Evolutionary conservation across 2,888 invertebrate species (phyloP).

Genomic region (Bombylius discolor): DNA sequence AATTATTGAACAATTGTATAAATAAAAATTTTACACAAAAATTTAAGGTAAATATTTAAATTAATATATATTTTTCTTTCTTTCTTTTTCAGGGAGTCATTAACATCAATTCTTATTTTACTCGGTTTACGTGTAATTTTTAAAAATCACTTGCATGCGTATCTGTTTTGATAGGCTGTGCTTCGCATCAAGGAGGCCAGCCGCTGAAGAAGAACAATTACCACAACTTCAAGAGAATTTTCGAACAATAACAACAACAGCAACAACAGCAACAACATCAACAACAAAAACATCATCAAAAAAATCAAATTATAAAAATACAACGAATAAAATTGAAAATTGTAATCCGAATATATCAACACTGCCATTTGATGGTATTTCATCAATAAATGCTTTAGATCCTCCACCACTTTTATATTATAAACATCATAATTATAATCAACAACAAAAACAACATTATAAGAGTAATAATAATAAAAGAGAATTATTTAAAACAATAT

Average conservation of each 20-base stretch:
- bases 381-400: slow-evolving; percentile 12
- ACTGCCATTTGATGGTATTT: slow-evolving; percentile 9
- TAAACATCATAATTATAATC: slow-evolving; percentile 5
- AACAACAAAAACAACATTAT: neutral
- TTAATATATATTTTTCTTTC: neutral
- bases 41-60: too few species aligned
- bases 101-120: slow-evolving; percentile 20
- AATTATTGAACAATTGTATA: neutral
- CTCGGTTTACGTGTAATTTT: slow-evolving; percentile 24
- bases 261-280: slow-evolving; percentile 9
- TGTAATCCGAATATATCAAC: slow-evolving; percentile 5
- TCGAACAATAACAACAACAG: slow-evolving; percentile 13
- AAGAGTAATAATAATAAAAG: too few species aligned
- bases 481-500: slow-evolving; percentile 3
- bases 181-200: slow-evolving; percentile 78
- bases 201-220: slow-evolving; percentile 56
- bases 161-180: slow-evolving; percentile 82
- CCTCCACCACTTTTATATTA: slow-evolving; percentile 9
- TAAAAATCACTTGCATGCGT: slow-evolving; percentile 67
- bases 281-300: slow-evolving; percentile 1
- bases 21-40: neutral
- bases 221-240: slow-evolving; percentile 20
- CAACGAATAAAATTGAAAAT: neutral
- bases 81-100: slow-evolving; percentile 24
- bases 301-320: neutral